A percentile compares a stretch with the other conserved stretches of the same genome.
These are phyloP conservation scores for Halictus quadricinctus DNA, from an alignment of 2,888 invertebrate genomes.

Conservation along the genomic window DNA sequence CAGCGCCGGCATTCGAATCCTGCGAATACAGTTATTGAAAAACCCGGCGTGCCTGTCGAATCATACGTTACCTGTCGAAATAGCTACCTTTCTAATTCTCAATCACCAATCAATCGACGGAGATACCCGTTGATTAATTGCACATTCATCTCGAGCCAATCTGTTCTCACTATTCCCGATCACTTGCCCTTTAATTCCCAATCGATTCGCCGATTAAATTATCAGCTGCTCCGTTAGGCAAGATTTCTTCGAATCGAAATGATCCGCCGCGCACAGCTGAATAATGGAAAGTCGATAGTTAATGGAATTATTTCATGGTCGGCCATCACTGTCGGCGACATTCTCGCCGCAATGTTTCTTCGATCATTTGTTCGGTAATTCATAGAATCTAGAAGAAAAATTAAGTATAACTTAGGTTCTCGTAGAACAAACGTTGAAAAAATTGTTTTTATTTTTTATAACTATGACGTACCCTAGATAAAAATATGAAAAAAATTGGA, in stretches of 20 bases:
- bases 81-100: conserved; percentile 36
- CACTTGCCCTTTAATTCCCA: not conserved
- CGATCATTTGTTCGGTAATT: too few species aligned
- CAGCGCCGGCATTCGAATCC: conserved; percentile 14
- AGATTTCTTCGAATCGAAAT: not conserved
- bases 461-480: too few species aligned
- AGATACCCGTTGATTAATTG: not conserved
- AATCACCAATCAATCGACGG: conserved; percentile 14
- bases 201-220: not conserved
- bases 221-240: not conserved
- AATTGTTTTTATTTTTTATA: too few species aligned
- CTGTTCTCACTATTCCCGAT: not conserved
- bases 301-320: not conserved
- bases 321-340: not conserved
- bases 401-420: too few species aligned
- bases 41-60: not conserved
- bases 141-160: not conserved
- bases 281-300: not conserved
- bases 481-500: too few species aligned
- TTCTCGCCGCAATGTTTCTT: not conserved
- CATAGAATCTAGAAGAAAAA: too few species aligned
- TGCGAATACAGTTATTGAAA: conserved; percentile 44
- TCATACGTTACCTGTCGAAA: conserved; percentile 16
- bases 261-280: not conserved
- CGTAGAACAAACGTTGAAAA: too few species aligned